Conservation (phyloP, 2,888 invertebrate genomes). For the Xestia rhomboidea region DNA sequence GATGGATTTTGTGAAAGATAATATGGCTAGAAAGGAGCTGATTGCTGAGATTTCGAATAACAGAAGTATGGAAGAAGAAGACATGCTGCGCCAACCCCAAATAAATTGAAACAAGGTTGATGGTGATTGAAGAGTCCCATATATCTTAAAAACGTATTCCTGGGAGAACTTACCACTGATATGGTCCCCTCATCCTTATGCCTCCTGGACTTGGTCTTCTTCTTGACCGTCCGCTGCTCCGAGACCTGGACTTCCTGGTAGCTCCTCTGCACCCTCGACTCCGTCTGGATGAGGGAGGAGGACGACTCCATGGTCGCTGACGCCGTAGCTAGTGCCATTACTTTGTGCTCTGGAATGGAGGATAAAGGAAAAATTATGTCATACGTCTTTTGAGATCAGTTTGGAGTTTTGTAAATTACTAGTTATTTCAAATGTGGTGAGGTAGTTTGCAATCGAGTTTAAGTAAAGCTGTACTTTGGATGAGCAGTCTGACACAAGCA, state of each 20-base stretch:
- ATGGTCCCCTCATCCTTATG: constrained; percentile 90
- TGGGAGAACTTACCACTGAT: constrained; percentile 86
- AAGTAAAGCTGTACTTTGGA: too few relatives aligned
- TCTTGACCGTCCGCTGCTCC: constrained; percentile 83
- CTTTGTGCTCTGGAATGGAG: constrained; percentile 74
- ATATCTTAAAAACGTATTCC: not conserved
- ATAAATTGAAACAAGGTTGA: not conserved
- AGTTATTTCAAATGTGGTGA: too few relatives aligned
- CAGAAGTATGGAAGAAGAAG: not conserved
- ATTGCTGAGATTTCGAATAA: not conserved
- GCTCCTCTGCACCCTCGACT: constrained; percentile 83
- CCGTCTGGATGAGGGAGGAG: constrained; percentile 83
- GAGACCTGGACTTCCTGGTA: constrained; percentile 84
- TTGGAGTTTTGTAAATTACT: not conserved
- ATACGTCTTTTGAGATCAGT: not conserved
- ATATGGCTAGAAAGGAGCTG: not conserved
- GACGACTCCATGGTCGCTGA: constrained; percentile 87
- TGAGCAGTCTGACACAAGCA: too few relatives aligned
- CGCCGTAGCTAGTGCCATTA: constrained; percentile 83
- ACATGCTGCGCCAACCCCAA: not conserved
- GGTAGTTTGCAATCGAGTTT: too few relatives aligned
- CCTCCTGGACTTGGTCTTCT: constrained; percentile 87
- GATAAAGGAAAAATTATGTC: not conserved
- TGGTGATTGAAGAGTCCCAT: not conserved
- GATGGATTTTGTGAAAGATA: not conserved